These are phyloP conservation scores for Charina bottae DNA, from an alignment of 2,113 vertebrate species.

Conservation along the genomic window DNA sequence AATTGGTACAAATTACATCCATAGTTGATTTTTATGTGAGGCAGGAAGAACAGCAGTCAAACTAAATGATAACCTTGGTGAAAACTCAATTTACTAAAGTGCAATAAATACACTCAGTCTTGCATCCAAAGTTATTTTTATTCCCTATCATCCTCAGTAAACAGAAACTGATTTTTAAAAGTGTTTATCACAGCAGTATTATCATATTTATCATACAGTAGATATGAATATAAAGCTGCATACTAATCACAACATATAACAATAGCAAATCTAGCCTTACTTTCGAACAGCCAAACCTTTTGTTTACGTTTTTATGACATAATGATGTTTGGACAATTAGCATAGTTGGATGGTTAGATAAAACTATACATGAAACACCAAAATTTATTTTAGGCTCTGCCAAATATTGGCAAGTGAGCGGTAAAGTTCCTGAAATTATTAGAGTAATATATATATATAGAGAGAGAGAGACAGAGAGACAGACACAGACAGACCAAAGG, in stretches of 20 bases:
- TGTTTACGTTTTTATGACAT: not conserved
- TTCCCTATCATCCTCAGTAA: not conserved
- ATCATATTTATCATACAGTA: not conserved
- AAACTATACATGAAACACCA: not conserved
- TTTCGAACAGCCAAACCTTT: not conserved
- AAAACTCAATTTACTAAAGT: not conserved
- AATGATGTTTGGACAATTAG: conserved; percentile 3
- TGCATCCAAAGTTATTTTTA: not conserved
- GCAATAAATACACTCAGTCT: not conserved
- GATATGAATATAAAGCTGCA: not conserved
- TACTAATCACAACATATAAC: not conserved
- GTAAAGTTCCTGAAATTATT: not conserved
- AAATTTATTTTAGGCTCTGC: conserved; percentile 20
- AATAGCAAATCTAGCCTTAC: not conserved
- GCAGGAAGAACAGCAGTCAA: not conserved
- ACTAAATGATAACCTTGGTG: not conserved
- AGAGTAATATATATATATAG: conserved; percentile 5
- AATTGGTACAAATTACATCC: not conserved
- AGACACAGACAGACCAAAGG: not conserved
- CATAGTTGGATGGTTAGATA: not conserved
- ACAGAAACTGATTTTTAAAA: not conserved
- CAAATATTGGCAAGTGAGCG: not conserved
- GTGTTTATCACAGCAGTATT: not conserved
- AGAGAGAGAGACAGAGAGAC: not conserved
- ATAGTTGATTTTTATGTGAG: not conserved